phyloP scores from a whole-genome alignment of 1,140 invertebrate species.

The Ericerus pela region DNA sequence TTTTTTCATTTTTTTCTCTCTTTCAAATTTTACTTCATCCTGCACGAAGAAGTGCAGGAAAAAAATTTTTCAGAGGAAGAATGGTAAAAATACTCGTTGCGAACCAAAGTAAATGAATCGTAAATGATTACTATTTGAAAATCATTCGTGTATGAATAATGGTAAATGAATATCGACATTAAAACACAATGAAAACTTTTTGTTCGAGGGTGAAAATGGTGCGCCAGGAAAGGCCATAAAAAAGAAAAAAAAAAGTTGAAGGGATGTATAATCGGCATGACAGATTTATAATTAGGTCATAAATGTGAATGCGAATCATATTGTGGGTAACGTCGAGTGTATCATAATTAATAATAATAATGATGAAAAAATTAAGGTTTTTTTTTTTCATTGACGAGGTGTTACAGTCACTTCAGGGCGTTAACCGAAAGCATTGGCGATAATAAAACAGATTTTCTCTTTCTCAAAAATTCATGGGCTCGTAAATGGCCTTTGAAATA shows the following conservation, averaged over 20 bases:
- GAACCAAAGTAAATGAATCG: slow-evolving; percentile 3
- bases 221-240: background rate
- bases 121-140: slow-evolving; percentile 1
- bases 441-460: no score
- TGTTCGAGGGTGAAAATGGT: background rate
- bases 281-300: background rate
- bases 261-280: background rate
- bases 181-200: background rate
- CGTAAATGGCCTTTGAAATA: no score
- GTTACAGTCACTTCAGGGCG: no score
- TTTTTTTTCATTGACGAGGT: no score
- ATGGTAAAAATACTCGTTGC: no score
- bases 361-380: no score
- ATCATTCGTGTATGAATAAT: slow-evolving; percentile 1
- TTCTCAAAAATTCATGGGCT: no score
- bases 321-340: background rate
- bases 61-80: no score
- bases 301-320: background rate
- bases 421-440: no score
- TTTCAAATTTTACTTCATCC: no score
- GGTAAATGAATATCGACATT: background rate
- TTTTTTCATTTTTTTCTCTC: no score
- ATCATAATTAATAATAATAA: background rate
- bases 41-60: no score
- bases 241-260: background rate